A percentile compares a stretch with the other conserved stretches of the same genome.
These are phyloP conservation scores for Antechinus flavipes DNA, from an alignment of 2,113 vertebrate species.

Conservation along the genomic window DNA sequence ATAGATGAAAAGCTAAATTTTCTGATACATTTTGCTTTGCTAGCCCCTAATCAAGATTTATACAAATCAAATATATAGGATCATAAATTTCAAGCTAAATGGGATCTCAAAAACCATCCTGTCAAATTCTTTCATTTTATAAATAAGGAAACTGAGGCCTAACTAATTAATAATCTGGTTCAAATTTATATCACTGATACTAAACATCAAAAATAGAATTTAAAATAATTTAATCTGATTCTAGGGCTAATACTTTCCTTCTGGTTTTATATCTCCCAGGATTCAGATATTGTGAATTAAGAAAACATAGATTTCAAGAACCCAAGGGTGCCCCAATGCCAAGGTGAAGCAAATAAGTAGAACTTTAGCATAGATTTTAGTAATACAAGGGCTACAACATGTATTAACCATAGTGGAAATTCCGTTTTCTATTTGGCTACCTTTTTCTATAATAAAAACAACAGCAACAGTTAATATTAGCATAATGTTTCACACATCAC, in stretches of 20 bases:
- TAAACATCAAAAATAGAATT: not conserved
- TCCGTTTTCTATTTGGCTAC: constrained; percentile 56
- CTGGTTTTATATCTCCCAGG: not conserved
- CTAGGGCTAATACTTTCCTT: not conserved
- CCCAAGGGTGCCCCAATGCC: not conserved
- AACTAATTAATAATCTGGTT: not conserved
- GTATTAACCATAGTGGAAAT: constrained; percentile 36
- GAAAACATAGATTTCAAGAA: not conserved
- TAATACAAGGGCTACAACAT: constrained; percentile 65
- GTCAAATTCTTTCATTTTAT: not conserved
- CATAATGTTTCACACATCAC: not conserved
- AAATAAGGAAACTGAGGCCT: not conserved
- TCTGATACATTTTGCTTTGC: constrained; percentile 75
- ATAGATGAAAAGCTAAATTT: constrained; percentile 74
- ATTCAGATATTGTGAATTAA: not conserved
- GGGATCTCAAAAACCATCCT: not conserved
- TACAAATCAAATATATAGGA: constrained; percentile 69
- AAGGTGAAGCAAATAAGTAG: not conserved
- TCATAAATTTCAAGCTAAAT: not conserved
- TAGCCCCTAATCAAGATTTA: constrained; percentile 78
- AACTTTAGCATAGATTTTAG: constrained; percentile 32
- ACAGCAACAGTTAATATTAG: not conserved
- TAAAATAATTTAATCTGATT: not conserved
- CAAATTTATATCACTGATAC: not conserved
- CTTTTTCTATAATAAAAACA: constrained; percentile 30